These are phyloP conservation scores for Coelopa frigida DNA, from an alignment of 1,140 invertebrate genomes.

Conservation along the genomic window DNA sequence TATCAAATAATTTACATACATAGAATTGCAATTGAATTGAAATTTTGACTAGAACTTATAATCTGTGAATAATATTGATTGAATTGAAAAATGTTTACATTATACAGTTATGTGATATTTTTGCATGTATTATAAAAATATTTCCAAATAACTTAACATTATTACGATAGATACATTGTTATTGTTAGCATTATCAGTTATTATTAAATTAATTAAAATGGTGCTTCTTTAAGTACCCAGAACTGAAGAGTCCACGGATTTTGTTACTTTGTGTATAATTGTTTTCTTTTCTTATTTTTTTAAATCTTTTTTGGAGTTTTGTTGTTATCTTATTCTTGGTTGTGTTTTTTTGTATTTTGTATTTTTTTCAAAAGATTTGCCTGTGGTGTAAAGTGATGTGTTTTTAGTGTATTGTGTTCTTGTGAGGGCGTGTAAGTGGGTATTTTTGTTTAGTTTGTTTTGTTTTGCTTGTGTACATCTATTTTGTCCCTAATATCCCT, in stretches of 20 bases:
- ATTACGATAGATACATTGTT: too few species aligned
- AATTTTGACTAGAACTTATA: conserved; percentile 45
- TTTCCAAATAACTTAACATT: too few species aligned
- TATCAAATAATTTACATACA: conserved; percentile 24
- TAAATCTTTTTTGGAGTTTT: conserved; percentile 11
- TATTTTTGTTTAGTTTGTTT: conserved; percentile 5
- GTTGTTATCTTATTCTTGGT: conserved; percentile 5
- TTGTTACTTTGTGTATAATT: too few species aligned
- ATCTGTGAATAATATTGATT: conserved; percentile 19
- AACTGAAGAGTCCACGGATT: too few species aligned
- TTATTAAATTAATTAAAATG: too few species aligned
- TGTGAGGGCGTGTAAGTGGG: conserved; percentile 4
- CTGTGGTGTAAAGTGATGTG: too few species aligned
- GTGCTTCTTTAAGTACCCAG: too few species aligned
- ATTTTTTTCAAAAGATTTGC: conserved; percentile 7
- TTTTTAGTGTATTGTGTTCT: not conserved
- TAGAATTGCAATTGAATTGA: conserved; percentile 24
- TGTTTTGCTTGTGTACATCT: not conserved
- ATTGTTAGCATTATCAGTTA: too few species aligned
- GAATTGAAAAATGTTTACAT: not conserved
- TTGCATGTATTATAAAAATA: conserved; percentile 9
- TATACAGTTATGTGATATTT: not conserved
- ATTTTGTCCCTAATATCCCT: conserved; percentile 30
- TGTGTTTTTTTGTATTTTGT: not conserved
- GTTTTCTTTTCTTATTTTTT: conserved; percentile 11